A percentile compares a stretch with the other conserved stretches of the same genome.
Conservation (phyloP, 2,888 invertebrate genomes). For the Parnassius apollo region DNA sequence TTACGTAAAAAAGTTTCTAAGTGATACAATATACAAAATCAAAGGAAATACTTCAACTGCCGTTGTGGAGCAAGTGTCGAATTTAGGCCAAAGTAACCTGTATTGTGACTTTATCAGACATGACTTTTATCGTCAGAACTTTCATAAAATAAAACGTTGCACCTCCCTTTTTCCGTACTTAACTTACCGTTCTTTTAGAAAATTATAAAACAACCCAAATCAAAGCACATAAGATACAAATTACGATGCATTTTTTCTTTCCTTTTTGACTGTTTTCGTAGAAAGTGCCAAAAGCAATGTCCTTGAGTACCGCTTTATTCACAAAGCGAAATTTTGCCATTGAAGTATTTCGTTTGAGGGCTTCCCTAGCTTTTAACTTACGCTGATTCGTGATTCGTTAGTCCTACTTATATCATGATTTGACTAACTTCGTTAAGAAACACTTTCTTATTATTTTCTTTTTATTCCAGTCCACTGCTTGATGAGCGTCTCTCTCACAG, state of each 20-base stretch:
- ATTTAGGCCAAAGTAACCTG: slow-evolving; percentile 1
- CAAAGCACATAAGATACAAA: background rate
- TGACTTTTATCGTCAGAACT: slow-evolving; percentile 7
- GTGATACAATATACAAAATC: slow-evolving; percentile 8
- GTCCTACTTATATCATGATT: too few relatives aligned
- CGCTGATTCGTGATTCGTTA: too few relatives aligned
- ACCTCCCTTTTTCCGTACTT: slow-evolving; percentile 8
- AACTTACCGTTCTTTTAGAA: slow-evolving; percentile 1
- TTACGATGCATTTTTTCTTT: background rate
- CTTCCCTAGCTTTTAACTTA: too few relatives aligned
- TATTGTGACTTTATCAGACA: background rate
- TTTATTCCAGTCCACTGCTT: too few relatives aligned
- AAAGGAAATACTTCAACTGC: slow-evolving; percentile 5
- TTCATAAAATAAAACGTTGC: slow-evolving; percentile 9
- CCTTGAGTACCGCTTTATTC: background rate
- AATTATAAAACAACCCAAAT: background rate
- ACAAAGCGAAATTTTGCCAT: background rate
- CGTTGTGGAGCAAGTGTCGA: slow-evolving; percentile 17
- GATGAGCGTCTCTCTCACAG: too few relatives aligned
- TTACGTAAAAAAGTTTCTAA: too few relatives aligned
- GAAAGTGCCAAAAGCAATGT: slow-evolving; percentile 14
- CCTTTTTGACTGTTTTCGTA: slow-evolving; percentile 2
- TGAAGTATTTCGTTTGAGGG: background rate
- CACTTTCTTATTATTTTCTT: too few relatives aligned
- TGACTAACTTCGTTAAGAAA: too few relatives aligned